These are phyloP conservation scores for Callaeas wilsoni DNA, from an alignment of 2,113 vertebrate species.

Conservation along the genomic window DNA sequence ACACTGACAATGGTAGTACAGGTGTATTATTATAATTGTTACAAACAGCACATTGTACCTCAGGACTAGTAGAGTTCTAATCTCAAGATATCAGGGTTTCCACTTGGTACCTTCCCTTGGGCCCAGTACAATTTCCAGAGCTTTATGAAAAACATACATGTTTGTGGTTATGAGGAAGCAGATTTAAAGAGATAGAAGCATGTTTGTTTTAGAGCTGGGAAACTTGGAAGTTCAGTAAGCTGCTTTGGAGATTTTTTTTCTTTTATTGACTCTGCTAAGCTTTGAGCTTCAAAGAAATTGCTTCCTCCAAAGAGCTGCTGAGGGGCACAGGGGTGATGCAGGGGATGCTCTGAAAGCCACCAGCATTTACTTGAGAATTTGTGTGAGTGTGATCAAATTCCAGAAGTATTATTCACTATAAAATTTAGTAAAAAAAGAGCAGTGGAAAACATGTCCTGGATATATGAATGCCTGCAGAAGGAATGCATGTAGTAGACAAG, in stretches of 20 bases:
- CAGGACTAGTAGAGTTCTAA: slow-evolving; percentile 67
- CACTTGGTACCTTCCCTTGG: slow-evolving; percentile 70
- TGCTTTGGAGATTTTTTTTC: slow-evolving; percentile 27
- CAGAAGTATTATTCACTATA: background rate
- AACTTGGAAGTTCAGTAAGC: background rate
- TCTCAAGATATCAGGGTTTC: slow-evolving; percentile 72
- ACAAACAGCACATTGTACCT: slow-evolving; percentile 83
- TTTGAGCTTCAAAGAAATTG: background rate
- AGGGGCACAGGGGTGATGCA: background rate
- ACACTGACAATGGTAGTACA: slow-evolving; percentile 83
- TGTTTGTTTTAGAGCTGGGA: slow-evolving; percentile 49
- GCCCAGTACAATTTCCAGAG: slow-evolving; percentile 76
- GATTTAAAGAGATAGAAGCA: slow-evolving; percentile 72
- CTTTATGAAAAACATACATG: slow-evolving; percentile 84
- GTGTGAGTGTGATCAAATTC: background rate
- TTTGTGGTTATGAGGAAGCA: slow-evolving; percentile 74
- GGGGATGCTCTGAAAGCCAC: background rate
- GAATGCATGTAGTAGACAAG: background rate
- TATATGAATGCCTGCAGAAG: background rate
- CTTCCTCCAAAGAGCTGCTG: background rate
- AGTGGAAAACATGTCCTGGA: background rate
- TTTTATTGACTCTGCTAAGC: background rate
- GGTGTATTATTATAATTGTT: slow-evolving; percentile 88
- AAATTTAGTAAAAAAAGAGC: background rate
- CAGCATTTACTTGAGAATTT: background rate